Conservation (phyloP, 2,888 invertebrate species). For the Synergus gifuensis region DNA sequence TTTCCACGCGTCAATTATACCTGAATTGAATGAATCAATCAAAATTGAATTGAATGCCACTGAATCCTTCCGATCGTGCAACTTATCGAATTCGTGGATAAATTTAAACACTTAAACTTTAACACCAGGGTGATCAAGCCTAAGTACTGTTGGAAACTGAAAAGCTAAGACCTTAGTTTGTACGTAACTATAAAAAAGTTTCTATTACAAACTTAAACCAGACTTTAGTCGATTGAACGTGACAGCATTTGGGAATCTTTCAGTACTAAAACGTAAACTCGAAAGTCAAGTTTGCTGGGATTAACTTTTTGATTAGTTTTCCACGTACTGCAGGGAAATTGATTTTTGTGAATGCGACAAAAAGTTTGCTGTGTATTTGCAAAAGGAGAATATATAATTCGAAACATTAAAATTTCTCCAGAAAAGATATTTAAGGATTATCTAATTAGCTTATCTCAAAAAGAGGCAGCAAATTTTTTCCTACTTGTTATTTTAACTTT, state of each 20-base stretch:
- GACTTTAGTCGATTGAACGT: conserved; percentile 14
- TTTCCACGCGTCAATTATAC: not conserved
- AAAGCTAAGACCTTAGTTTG: conserved; percentile 14
- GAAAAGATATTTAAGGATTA: not conserved
- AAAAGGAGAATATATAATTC: not conserved
- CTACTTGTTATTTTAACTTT: not conserved
- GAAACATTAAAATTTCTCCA: not conserved
- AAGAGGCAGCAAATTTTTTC: not conserved
- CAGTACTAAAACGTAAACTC: conserved; percentile 5
- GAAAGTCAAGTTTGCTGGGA: not conserved
- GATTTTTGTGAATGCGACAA: not conserved
- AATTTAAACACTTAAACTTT: not conserved
- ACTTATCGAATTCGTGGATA: not conserved
- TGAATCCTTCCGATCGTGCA: not conserved
- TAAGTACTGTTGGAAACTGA: conserved; percentile 12
- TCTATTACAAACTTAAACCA: conserved; percentile 23
- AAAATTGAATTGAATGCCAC: no score
- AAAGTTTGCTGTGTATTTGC: not conserved
- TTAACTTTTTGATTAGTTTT: conserved; percentile 14
- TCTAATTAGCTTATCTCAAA: not conserved
- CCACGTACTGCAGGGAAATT: not conserved
- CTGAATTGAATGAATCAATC: no score
- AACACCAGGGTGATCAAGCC: conserved; percentile 1
- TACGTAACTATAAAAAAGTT: conserved; percentile 32
- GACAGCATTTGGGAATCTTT: conserved; percentile 24